Conservation (phyloP, 2,797 vertebrate species). For the Sylvilagus floridanus region DNA sequence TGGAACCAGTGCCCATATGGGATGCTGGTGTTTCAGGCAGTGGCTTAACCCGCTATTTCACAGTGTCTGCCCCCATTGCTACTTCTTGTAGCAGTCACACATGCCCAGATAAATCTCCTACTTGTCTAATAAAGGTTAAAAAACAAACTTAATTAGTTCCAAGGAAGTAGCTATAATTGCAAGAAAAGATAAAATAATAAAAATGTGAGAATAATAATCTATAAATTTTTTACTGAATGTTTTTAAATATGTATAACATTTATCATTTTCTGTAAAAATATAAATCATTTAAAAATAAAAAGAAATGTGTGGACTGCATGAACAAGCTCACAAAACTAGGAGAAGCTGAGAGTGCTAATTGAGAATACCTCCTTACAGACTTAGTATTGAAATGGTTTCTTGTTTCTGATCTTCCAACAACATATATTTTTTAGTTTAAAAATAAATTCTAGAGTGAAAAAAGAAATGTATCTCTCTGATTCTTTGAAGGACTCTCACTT, state of each 20-base stretch:
- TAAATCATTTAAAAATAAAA: background rate
- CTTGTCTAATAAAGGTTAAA: background rate
- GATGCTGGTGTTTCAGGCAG: too few species aligned
- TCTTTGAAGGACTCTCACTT: background rate
- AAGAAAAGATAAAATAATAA: background rate
- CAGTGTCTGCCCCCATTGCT: background rate
- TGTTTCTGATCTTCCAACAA: constrained; percentile 29
- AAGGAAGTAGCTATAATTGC: background rate
- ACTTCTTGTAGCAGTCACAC: background rate
- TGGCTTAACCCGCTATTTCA: too few species aligned
- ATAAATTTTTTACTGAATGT: background rate
- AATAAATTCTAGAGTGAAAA: background rate
- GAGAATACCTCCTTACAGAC: background rate
- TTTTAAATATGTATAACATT: background rate
- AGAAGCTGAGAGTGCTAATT: background rate
- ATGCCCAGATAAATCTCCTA: background rate
- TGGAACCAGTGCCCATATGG: too few species aligned
- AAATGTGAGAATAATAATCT: background rate
- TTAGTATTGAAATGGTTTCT: background rate
- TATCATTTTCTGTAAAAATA: background rate
- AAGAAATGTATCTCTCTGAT: background rate
- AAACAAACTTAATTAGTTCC: background rate
- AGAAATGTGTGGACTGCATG: background rate
- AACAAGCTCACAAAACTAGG: background rate
- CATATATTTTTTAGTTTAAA: background rate